Conservation (phyloP, 2,113 vertebrate genomes). For the Macquaria australasica region DNA sequence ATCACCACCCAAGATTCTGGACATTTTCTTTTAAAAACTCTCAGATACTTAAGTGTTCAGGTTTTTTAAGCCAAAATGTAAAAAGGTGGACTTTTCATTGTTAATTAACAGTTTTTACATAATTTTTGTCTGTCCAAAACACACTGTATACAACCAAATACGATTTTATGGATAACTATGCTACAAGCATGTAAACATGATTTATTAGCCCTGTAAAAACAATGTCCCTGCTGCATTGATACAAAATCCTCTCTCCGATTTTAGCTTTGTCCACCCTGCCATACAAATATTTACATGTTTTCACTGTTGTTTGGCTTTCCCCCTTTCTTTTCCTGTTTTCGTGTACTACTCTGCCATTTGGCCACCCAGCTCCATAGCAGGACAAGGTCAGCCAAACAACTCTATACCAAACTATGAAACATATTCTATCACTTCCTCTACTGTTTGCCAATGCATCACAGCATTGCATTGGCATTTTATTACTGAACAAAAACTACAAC, state of each 20-base stretch:
- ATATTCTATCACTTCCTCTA: constrained; percentile 7
- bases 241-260: neutral
- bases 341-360: neutral
- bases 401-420: constrained; percentile 25
- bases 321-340: neutral
- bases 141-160: neutral
- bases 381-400: constrained; percentile 18
- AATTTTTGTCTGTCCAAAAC: neutral
- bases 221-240: neutral
- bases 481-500: neutral
- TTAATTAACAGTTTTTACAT: neutral
- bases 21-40: neutral
- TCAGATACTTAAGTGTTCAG: neutral
- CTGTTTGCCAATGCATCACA: neutral
- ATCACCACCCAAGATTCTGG: neutral
- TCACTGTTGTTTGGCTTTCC: no score
- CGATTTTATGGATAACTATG: neutral
- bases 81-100: no score
- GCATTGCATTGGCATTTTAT: neutral
- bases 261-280: neutral
- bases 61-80: neutral
- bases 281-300: neutral
- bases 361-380: neutral
- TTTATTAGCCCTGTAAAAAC: neutral
- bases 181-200: neutral